These are phyloP conservation scores for Zaprionus obscuricornis DNA, from an alignment of 2,888 invertebrate genomes.

Conservation along the genomic window DNA sequence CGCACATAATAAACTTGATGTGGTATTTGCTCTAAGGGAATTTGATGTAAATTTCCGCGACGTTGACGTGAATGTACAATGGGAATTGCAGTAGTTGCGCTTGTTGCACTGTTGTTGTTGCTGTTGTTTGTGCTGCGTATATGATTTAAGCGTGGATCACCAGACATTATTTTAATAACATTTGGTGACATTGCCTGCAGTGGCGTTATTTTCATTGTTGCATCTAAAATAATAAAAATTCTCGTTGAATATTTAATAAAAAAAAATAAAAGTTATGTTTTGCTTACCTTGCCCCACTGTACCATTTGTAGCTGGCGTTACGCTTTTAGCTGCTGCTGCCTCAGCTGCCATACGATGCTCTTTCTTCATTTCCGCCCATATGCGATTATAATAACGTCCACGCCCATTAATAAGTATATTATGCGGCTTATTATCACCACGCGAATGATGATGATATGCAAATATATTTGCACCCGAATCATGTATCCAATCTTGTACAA, in stretches of 20 bases:
- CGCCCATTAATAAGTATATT: constrained; percentile 92
- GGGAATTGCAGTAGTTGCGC: constrained; percentile 23
- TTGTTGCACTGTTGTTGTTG: neutral
- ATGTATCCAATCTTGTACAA: constrained; percentile 93
- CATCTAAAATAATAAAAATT: neutral
- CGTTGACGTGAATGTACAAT: constrained; percentile 43
- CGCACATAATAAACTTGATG: constrained; percentile 78
- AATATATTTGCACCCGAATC: constrained; percentile 89
- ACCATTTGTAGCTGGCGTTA: neutral
- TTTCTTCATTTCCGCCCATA: constrained; percentile 67
- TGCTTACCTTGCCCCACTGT: neutral
- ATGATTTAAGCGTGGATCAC: constrained; percentile 31
- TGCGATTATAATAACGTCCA: constrained; percentile 85
- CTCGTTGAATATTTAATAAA: neutral
- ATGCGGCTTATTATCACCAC: constrained; percentile 92
- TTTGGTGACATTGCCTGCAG: constrained; percentile 28
- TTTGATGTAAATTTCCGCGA: constrained; percentile 51
- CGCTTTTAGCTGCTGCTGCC: neutral
- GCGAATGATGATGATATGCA: constrained; percentile 92
- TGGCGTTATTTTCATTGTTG: neutral
- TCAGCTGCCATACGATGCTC: constrained; percentile 27
- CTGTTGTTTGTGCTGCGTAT: too few relatives aligned
- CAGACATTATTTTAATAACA: constrained; percentile 39
- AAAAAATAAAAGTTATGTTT: too few relatives aligned
- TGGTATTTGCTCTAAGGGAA: constrained; percentile 72